These are phyloP conservation scores for Pegea sp. DNA, from an alignment of 23 tunicate species.

Conservation along the genomic window DNA sequence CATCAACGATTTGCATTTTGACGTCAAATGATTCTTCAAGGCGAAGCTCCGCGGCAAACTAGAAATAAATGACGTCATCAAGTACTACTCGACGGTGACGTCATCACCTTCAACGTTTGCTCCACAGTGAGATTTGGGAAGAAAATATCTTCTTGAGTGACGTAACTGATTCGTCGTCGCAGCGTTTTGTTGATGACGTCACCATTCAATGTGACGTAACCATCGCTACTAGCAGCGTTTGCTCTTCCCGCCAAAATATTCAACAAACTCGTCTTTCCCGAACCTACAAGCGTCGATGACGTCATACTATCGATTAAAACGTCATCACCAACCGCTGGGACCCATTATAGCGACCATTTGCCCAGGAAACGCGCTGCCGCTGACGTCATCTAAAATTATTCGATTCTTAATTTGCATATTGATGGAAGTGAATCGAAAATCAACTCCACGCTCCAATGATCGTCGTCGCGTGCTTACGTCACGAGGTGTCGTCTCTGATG, in stretches of 20 bases:
- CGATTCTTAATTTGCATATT: conserved; percentile 40
- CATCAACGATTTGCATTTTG: conserved; percentile 37
- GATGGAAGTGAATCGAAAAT: conserved; percentile 30
- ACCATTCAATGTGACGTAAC: conserved; percentile 42
- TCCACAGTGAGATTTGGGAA: conserved; percentile 58
- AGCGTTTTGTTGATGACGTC: conserved; percentile 44
- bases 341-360: conserved; percentile 84
- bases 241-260: conserved; percentile 54
- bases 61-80: not conserved
- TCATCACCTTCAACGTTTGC: conserved; percentile 42
- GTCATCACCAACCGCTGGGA: conserved; percentile 53
- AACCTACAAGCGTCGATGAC: conserved; percentile 23
- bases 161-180: conserved; percentile 67
- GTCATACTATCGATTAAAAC: not conserved
- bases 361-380: conserved; percentile 76
- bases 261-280: conserved; percentile 70
- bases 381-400: conserved; percentile 41
- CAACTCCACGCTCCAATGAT: conserved; percentile 63
- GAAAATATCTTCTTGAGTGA: conserved; percentile 73
- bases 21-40: conserved; percentile 30
- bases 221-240: conserved; percentile 14
- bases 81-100: not conserved
- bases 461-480: no score
- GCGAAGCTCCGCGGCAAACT: conserved; percentile 79
- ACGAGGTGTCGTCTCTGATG: no score